Base-by-base conservation (phyloP, 2,797 vertebrate genomes). In the Thalassophryne amazonica region DNA sequence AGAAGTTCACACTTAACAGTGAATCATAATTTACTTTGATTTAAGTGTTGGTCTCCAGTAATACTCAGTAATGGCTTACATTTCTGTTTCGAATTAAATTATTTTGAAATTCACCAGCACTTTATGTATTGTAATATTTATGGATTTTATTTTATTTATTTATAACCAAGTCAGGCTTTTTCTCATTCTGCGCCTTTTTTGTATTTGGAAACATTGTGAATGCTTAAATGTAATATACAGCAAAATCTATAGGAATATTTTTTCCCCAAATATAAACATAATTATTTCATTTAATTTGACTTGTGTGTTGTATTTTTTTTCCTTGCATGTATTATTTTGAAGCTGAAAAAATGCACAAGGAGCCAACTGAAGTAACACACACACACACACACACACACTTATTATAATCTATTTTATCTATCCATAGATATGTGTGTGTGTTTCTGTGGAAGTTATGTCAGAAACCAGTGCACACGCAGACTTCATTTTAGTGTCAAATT, bases 231-330 rank as follows among this genome's bases (percentile, higher is more conserved):
- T 81, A 78, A 69, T 39, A 60, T 72, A 65, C 42, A 51, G 56
- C 73, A 57, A 42, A 58, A 51, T 71, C 43, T 62, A 77, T 28
- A 83, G 67, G 51, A 60, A 69, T 79, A 78, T 86, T 86, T 81
- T 80, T n/a, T n/a, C n/a, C 41, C 20, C 30, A 78, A 84, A 81
- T 80, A 85, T 51, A 86, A 85, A 74, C 78, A 85, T 76, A 84
- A 32, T 52, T 40, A 34, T 61, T 73, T 54, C 11, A 53, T 75
- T 76, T 63, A 41, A 70, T 41, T 60, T 13, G 31, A 8, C 16
- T 10, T 34, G 61, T 47, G 31, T 69, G 33, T 3, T 45, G 46
- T 52, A 18, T 34, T 62, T 58, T 54, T 2, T 70, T 49, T 8
- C 6, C 1, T 28, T n/a, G n/a, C n/a, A n/a, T n/a, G n/a, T n/a